Base-by-base conservation (phyloP, 2,797 vertebrate species). In the Brachymystax lenok region DNA sequence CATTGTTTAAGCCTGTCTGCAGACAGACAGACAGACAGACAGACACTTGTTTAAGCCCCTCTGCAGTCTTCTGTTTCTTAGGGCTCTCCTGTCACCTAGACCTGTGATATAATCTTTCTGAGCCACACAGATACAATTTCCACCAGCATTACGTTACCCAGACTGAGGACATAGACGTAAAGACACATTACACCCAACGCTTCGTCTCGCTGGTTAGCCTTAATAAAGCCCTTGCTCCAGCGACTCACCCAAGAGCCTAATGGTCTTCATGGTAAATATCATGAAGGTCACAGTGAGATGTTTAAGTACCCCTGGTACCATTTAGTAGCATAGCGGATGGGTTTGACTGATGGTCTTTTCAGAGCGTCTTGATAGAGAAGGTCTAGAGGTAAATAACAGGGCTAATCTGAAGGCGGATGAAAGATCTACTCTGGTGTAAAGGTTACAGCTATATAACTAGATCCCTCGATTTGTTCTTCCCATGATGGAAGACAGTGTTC, bases 261-360 rank as follows among this genome's bases (percentile, higher is more conserved):
- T 83, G 52, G 83, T 79, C 74, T 83, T 59, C 68, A 71, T 82
- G 69, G 52, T 84, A 82, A 68, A 72, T 1, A 2, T 82, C 86
- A 27, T 67, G 88, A 89, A 92, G 87, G 84, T 89, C 88, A 89
- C 74, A 73, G 80, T 86, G 80, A 83, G 85, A 87, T 85, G 64
- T 82, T 88, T 88, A 56, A 80, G 80, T 82, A 70, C 78, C 83
- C 83, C 82, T 78, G 84, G 80, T 84, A 80, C 82, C 80, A 82
- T 86, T 88, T 88, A 79, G 80, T 71, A 75, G 74, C 52, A 17
- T 54, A 71, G 68, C 14, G 40, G 40, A 78, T 24, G 72, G 17
- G 4, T 51, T 70, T 87, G 86, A 88, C 70, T 70, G 80, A 88
- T 85, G 76, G 74, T 71, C 54, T 76, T 56, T 73, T 75, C 24